These are phyloP conservation scores for Lerista edwardsae DNA, from an alignment of 2,797 vertebrate genomes.

Conservation along the genomic window DNA sequence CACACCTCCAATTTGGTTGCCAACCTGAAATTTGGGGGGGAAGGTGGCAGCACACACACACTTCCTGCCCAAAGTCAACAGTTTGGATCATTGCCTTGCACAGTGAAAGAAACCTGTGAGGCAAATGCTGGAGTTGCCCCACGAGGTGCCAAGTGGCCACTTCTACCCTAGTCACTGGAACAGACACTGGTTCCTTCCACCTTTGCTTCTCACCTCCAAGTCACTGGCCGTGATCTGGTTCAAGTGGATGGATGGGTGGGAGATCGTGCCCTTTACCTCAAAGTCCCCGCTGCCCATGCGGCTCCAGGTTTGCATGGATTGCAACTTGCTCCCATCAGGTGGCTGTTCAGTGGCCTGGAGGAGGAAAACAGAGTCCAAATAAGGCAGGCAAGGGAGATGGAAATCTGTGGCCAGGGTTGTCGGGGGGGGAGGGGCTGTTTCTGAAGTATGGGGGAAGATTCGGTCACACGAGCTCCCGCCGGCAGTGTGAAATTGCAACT, in stretches of 20 bases:
- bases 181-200: background rate
- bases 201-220: conserved; percentile 29
- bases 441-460: background rate
- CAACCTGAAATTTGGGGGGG: background rate
- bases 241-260: conserved; percentile 21
- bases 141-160: background rate
- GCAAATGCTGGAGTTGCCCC: background rate
- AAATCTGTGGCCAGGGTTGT: background rate
- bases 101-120: background rate
- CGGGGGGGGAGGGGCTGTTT: background rate
- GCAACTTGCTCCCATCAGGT: conserved; percentile 64
- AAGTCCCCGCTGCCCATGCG: conserved; percentile 83
- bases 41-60: too few relatives aligned
- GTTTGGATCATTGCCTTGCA: background rate
- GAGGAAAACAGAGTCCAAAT: too few relatives aligned
- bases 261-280: conserved; percentile 75
- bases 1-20: too few relatives aligned
- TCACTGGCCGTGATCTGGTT: conserved; percentile 36
- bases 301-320: conserved; percentile 79
- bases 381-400: conserved; percentile 5
- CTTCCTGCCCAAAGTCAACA: too few relatives aligned
- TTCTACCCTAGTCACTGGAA: background rate
- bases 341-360: conserved; percentile 73
- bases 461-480: background rate
- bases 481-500: too few relatives aligned